These are phyloP conservation scores for Dryas iulia DNA, from an alignment of 1,140 invertebrate genomes.

Conservation along the genomic window DNA sequence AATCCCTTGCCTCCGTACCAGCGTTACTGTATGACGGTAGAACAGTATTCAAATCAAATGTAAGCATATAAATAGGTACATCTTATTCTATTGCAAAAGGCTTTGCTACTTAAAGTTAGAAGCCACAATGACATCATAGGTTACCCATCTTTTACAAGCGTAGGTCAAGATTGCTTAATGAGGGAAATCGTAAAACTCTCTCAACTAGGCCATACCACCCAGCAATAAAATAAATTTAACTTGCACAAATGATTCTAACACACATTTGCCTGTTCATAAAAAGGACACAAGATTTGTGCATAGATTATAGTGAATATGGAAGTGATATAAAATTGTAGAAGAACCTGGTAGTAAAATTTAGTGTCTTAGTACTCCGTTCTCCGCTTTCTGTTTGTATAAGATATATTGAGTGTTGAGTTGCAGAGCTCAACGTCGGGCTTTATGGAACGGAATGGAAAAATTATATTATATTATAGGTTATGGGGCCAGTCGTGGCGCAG, in stretches of 20 bases:
- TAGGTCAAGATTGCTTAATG: constrained; percentile 4
- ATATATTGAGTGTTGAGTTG: too few species aligned
- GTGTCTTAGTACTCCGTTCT: too few species aligned
- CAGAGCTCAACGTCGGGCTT: too few species aligned
- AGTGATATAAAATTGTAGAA: background rate
- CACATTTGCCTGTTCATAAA: constrained; percentile 18
- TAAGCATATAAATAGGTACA: too few species aligned
- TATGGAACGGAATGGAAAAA: too few species aligned
- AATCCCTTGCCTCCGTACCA: too few species aligned
- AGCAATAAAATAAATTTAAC: constrained; percentile 24
- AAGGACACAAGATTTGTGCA: constrained; percentile 15
- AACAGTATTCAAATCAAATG: too few species aligned
- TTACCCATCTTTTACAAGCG: constrained; percentile 1
- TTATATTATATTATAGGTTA: too few species aligned
- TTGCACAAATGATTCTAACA: constrained; percentile 18
- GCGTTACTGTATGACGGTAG: too few species aligned
- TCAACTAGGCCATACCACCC: constrained; percentile 20
- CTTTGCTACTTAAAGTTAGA: background rate
- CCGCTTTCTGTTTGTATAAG: too few species aligned
- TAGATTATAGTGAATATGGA: background rate
- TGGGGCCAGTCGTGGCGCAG: too few species aligned
- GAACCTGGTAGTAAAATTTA: too few species aligned
- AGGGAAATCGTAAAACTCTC: constrained; percentile 20
- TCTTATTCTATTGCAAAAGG: background rate
- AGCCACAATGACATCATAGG: background rate